Base-by-base conservation (phyloP, 2,888 invertebrate species). In the Rhopalosiphum nymphaeae region DNA sequence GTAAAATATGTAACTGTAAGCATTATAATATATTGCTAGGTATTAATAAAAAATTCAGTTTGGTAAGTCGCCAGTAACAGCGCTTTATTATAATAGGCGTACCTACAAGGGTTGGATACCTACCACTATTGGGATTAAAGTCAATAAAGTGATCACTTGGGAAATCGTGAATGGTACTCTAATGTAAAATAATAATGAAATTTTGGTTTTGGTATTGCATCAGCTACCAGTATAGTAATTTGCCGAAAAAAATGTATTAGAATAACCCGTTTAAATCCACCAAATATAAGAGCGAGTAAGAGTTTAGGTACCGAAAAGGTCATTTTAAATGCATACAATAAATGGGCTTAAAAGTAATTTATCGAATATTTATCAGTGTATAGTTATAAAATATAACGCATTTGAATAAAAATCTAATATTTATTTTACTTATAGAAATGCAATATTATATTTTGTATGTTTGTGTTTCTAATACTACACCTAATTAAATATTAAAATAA, bases 121-220 rank as follows among this genome's bases (percentile, higher is more conserved):
- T 56, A 84, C n/a, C 7, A 89, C 89, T 53, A 57, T 67, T 16
- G 84, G 88, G 78, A 84, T 89, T 94, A 86, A 89, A 92, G 88
- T 89, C 91, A 36, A 91, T 92, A 93, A 94, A 94, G 78, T 57
- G 94, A 94, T 87, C 90, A 46, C 91, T 94, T 89, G 94, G 87
- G 94, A 94, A 90, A 91, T 92, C 61, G 85, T 46, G 85, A 94
- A 86, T 42, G 57, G 78, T 49, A 67, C 94, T 86, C 49, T 61
- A 49, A 86, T 85, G 36, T 86, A 49, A 91, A 90, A 94, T 91
- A 91, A 89, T 93, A 93, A 94, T 90, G 90, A 42, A 90, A 91
- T 90, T 92, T 92, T n/a, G 67, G 49, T 87, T 92, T n/a, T 61
- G 42, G 87, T 87, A 88, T 67, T 29, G 53, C 92, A 21, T 42